phyloP scores from a whole-genome alignment of 2,113 vertebrate species.

The Phaethon lepturus region DNA sequence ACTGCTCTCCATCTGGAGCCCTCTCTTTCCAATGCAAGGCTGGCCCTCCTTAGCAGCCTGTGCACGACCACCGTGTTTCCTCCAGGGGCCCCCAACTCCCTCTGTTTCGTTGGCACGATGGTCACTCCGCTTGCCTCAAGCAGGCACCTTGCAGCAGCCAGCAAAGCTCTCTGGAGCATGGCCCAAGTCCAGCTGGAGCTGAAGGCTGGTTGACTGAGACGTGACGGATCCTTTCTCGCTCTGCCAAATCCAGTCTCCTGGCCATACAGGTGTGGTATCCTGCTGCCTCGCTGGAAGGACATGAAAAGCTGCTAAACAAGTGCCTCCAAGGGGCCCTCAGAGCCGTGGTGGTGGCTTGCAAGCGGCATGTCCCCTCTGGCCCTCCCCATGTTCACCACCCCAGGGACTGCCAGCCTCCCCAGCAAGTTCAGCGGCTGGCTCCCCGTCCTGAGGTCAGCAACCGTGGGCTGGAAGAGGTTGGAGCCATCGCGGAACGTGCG shows the following conservation, averaged over 20 bases:
- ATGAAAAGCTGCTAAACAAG: not conserved
- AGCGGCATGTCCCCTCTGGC: not conserved
- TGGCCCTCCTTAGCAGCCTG: not conserved
- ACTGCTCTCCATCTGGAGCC: not conserved
- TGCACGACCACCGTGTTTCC: not conserved
- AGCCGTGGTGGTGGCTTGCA: not conserved
- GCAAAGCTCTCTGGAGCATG: not conserved
- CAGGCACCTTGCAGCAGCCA: not conserved
- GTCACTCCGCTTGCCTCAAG: not conserved
- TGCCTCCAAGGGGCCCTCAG: not conserved
- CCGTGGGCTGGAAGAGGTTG: not conserved
- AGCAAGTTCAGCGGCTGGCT: not conserved
- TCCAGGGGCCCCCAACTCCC: not conserved
- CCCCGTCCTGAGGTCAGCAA: not conserved
- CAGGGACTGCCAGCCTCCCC: not conserved
- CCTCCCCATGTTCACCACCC: not conserved
- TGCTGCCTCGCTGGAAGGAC: not conserved
- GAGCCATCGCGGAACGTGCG: rapidly evolving
- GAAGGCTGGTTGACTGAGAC: not conserved
- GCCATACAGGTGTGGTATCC: not conserved
- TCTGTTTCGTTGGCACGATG: rapidly evolving
- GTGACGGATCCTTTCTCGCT: not conserved
- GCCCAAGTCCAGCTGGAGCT: not conserved
- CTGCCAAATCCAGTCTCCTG: not conserved
- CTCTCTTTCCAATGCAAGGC: not conserved